Evolutionary conservation across 1,140 invertebrate species (phyloP).

Genomic region (Temnothorax nylanderi): DNA sequence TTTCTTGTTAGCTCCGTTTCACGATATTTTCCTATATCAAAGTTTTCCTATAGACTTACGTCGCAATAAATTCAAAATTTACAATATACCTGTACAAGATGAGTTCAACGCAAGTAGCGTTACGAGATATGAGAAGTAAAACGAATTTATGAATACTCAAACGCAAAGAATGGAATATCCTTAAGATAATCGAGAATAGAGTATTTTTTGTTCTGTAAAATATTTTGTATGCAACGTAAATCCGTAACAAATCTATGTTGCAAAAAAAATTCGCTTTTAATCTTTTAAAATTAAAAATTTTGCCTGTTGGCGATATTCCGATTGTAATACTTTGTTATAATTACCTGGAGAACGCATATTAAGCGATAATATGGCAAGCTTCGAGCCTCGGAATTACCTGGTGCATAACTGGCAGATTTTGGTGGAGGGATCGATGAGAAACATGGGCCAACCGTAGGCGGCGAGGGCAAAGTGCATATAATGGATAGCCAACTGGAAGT

Average conservation of each 20-base stretch:
- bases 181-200: neutral
- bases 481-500: slow-evolving; percentile 93
- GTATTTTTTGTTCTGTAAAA: neutral
- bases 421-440: slow-evolving; percentile 91
- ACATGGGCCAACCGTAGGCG: slow-evolving; percentile 97
- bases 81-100: neutral
- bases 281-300: neutral
- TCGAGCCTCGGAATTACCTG: slow-evolving; percentile 83
- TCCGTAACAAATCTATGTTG: neutral
- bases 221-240: neutral
- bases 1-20: neutral
- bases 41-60: slow-evolving; percentile 32
- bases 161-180: neutral
- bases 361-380: neutral
- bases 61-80: neutral
- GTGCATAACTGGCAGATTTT: slow-evolving; percentile 92
- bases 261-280: neutral
- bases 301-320: neutral
- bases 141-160: neutral
- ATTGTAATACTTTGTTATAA: neutral
- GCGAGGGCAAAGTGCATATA: slow-evolving; percentile 96
- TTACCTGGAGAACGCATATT: neutral
- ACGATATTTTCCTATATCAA: neutral
- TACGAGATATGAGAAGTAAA: neutral
- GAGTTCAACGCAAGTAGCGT: neutral